Conservation (phyloP, 2,797 vertebrate genomes). For the Crenuchus spilurus region DNA sequence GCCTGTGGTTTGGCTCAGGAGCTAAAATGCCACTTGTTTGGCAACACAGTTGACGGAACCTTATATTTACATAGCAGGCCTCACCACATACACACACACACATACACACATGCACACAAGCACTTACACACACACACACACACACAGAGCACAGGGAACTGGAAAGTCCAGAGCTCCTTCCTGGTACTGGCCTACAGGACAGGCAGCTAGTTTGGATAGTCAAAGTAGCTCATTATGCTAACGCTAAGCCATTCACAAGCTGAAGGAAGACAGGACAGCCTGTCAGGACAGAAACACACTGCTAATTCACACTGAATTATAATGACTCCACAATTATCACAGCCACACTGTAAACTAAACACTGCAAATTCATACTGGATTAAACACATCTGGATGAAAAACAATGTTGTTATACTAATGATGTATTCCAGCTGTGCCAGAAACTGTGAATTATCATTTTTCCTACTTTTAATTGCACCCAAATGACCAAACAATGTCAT, state of each 20-base stretch:
- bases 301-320: too few species aligned
- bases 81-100: conserved; percentile 13
- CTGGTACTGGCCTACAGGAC: neutral
- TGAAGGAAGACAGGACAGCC: conserved; percentile 6
- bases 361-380: too few species aligned
- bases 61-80: conserved; percentile 25
- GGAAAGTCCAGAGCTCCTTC: neutral
- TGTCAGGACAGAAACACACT: too few species aligned
- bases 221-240: conserved; percentile 16
- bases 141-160: neutral
- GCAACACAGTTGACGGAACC: neutral
- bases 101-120: conserved; percentile 14
- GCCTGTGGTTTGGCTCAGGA: neutral
- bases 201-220: neutral
- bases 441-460: too few species aligned
- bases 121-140: conserved; percentile 4
- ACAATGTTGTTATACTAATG: too few species aligned
- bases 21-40: conserved; percentile 13
- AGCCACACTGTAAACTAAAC: too few species aligned
- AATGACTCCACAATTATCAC: too few species aligned
- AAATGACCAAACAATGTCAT: too few species aligned
- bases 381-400: too few species aligned
- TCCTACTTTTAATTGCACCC: too few species aligned
- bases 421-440: too few species aligned
- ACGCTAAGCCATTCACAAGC: conserved; percentile 3